A percentile compares a stretch with the other conserved stretches of the same genome.
Evolutionary conservation across 2,888 invertebrate species (phyloP).

Genomic region (Pollenia angustigena): DNA sequence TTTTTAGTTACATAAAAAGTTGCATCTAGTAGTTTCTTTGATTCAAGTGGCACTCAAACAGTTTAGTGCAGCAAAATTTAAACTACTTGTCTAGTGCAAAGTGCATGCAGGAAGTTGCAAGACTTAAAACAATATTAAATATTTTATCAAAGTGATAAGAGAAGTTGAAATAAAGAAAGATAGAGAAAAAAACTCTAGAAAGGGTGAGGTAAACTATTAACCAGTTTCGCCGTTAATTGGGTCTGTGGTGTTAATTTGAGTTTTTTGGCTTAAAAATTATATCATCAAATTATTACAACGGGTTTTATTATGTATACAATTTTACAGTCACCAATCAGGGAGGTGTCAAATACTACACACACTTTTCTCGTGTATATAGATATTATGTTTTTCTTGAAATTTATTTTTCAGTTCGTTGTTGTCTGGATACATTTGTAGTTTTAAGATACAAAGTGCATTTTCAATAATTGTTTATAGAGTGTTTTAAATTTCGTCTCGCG

Average conservation of each 20-base stretch:
- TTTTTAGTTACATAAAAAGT: conserved; percentile 36
- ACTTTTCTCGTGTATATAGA: neutral
- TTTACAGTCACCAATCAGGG: conserved; percentile 17
- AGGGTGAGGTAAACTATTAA: neutral
- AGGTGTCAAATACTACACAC: conserved; percentile 43
- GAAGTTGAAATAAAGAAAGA: neutral
- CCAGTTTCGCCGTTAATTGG: neutral
- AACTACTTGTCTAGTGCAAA: conserved; percentile 24
- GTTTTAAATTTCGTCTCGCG: conserved; percentile 51
- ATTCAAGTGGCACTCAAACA: conserved; percentile 50
- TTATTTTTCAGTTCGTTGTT: conserved; percentile 9
- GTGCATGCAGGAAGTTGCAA: conserved; percentile 52
- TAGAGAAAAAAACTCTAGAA: neutral
- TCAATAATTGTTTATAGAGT: conserved; percentile 24
- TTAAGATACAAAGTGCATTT: conserved; percentile 22
- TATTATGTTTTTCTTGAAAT: conserved; percentile 10
- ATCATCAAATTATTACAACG: conserved; percentile 25
- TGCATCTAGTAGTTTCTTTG: conserved; percentile 24
- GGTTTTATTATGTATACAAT: conserved; percentile 4
- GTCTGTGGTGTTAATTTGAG: neutral
- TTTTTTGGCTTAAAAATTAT: neutral
- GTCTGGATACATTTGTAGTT: conserved; percentile 23
- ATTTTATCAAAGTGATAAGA: neutral
- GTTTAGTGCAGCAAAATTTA: conserved; percentile 33
- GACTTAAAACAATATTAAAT: conserved; percentile 8